Percentiles rank a stretch among this genome's conserved stretches.
These are phyloP conservation scores for Morone chrysops DNA, from an alignment of 2,113 vertebrate species.

Conservation along the genomic window DNA sequence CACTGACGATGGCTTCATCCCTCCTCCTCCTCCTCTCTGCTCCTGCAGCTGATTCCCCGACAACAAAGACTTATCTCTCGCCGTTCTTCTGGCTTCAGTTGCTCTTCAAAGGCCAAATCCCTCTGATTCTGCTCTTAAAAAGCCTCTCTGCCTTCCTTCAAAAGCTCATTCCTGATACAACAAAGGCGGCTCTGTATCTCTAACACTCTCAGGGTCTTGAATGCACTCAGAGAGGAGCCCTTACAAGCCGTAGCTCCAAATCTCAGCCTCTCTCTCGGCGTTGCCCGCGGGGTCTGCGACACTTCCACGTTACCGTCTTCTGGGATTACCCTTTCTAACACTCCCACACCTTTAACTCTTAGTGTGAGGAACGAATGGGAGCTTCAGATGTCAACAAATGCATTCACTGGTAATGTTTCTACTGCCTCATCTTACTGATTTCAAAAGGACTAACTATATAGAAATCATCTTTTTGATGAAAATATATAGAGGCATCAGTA, in stretches of 20 bases:
- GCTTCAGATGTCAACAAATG: not conserved
- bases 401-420: not conserved
- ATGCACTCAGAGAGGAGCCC: constrained; percentile 31
- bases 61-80: constrained; percentile 37
- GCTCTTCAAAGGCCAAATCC: constrained; percentile 53
- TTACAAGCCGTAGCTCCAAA: constrained; percentile 9
- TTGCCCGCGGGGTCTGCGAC: not conserved
- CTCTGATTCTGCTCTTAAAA: constrained; percentile 29
- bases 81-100: constrained; percentile 3
- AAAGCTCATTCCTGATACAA: constrained; percentile 36
- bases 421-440: no score
- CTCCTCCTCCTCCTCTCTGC: constrained; percentile 27
- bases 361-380: not conserved
- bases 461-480: no score
- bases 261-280: not conserved
- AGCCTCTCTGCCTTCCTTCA: constrained; percentile 35
- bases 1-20: constrained; percentile 45
- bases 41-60: constrained; percentile 30
- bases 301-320: not conserved
- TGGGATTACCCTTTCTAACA: constrained; percentile 8
- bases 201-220: constrained; percentile 28
- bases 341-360: not conserved
- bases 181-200: constrained; percentile 39
- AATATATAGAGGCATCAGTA: no score
- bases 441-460: no score